These are phyloP conservation scores for Mus pahari DNA, from an alignment of 2,113 vertebrate species.

Conservation along the genomic window DNA sequence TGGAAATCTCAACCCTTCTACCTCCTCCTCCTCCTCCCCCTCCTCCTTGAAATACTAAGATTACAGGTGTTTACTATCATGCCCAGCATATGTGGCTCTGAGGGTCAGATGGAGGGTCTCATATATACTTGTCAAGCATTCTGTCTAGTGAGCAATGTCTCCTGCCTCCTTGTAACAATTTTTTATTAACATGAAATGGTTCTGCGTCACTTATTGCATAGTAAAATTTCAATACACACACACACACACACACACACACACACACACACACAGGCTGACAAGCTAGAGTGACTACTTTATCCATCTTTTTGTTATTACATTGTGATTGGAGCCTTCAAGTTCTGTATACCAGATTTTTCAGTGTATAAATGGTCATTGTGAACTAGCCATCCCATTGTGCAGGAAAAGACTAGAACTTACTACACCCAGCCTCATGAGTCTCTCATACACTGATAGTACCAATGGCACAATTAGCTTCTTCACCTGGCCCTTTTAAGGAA, in stretches of 20 bases:
- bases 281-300: not conserved
- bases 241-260: not conserved
- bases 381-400: not conserved
- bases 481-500: conserved; percentile 36
- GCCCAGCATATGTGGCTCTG: not conserved
- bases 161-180: not conserved
- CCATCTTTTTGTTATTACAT: not conserved
- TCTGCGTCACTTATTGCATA: not conserved
- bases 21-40: not conserved
- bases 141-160: not conserved
- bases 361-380: not conserved
- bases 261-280: not conserved
- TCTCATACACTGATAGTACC: not conserved
- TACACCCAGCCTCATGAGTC: not conserved
- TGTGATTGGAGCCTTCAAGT: not conserved
- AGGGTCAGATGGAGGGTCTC: not conserved
- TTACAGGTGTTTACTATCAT: not conserved
- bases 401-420: not conserved
- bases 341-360: not conserved
- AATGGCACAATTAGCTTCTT: not conserved
- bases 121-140: not conserved
- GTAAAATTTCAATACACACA: not conserved
- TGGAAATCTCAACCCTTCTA: not conserved
- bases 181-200: not conserved
- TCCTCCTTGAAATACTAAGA: not conserved